Conservation (phyloP, 1,140 invertebrate species). For the Probaryconus sp. region DNA sequence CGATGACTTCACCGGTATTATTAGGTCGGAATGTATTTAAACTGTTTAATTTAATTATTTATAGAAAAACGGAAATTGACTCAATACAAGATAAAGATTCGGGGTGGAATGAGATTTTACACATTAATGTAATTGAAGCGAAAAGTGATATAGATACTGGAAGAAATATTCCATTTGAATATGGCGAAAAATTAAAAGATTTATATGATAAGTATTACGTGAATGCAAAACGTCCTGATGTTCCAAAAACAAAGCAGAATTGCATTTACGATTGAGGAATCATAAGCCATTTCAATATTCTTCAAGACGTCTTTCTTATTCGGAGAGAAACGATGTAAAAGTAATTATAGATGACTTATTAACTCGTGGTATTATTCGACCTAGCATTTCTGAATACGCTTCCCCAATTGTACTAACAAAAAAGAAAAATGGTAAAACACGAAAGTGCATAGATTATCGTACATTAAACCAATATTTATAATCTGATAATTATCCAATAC, state of each 20-base stretch:
- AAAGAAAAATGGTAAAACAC: conserved; percentile 61
- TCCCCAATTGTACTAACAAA: conserved; percentile 58
- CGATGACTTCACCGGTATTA: too few species aligned
- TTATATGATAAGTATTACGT: too few species aligned
- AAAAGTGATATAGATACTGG: too few species aligned
- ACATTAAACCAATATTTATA: conserved; percentile 53
- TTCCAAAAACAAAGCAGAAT: conserved; percentile 1
- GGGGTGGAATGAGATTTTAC: too few species aligned
- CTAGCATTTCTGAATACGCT: conserved; percentile 58
- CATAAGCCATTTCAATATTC: conserved; percentile 40
- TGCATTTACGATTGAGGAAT: conserved; percentile 33
- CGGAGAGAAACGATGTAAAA: conserved; percentile 44
- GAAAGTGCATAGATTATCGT: conserved; percentile 62
- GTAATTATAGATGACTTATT: conserved; percentile 57
- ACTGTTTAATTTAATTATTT: too few species aligned
- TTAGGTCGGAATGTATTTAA: too few species aligned
- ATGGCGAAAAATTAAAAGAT: too few species aligned
- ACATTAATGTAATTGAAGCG: too few species aligned
- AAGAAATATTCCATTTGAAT: too few species aligned
- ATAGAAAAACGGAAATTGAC: too few species aligned
- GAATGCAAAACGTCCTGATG: background rate
- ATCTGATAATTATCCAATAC: too few species aligned
- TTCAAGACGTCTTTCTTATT: conserved; percentile 45
- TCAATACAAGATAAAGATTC: too few species aligned
- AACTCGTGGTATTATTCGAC: conserved; percentile 49